Percentiles rank a stretch among this genome's conserved stretches.
These are phyloP conservation scores for Lasioglossum villosulum DNA, from an alignment of 2,888 invertebrate species.

Conservation along the genomic window DNA sequence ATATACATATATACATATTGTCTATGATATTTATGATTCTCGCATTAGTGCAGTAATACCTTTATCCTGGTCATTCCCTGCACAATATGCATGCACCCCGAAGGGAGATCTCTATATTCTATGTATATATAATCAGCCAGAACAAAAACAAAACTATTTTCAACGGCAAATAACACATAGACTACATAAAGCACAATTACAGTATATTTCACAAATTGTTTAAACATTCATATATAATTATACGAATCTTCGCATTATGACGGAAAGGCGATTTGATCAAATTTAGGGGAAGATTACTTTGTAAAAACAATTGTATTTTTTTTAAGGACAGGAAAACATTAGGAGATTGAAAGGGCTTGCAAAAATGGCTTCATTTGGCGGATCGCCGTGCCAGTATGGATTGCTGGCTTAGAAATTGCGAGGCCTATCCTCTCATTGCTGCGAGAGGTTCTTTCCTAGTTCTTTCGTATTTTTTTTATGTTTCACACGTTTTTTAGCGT, in stretches of 20 bases:
- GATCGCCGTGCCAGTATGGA: conserved; percentile 57
- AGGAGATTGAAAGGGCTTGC: conserved; percentile 63
- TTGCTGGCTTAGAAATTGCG: conserved; percentile 65
- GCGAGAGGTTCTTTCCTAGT: conserved; percentile 65
- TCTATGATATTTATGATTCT: conserved; percentile 10
- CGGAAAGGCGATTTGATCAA: conserved; percentile 78
- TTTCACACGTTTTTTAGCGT: conserved; percentile 32
- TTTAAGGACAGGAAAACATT: conserved; percentile 64
- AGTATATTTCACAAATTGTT: conserved; percentile 85
- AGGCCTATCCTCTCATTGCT: conserved; percentile 68
- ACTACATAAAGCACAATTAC: conserved; percentile 85
- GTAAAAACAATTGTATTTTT: conserved; percentile 70
- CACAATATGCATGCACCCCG: conserved; percentile 50
- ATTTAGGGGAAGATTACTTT: conserved; percentile 64
- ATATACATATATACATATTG: conserved; percentile 23
- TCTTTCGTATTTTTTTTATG: conserved; percentile 54
- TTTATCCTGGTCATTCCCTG: conserved; percentile 35
- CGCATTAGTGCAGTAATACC: conserved; percentile 15
- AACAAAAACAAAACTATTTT: conserved; percentile 61
- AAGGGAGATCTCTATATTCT: conserved; percentile 25
- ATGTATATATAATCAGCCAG: conserved; percentile 45
- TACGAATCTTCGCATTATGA: conserved; percentile 78
- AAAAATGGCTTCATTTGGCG: conserved; percentile 61
- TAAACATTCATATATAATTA: conserved; percentile 85
- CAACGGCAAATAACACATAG: conserved; percentile 72